Conservation (phyloP, 2,797 vertebrate genomes). For the Apodemus agrarius region DNA sequence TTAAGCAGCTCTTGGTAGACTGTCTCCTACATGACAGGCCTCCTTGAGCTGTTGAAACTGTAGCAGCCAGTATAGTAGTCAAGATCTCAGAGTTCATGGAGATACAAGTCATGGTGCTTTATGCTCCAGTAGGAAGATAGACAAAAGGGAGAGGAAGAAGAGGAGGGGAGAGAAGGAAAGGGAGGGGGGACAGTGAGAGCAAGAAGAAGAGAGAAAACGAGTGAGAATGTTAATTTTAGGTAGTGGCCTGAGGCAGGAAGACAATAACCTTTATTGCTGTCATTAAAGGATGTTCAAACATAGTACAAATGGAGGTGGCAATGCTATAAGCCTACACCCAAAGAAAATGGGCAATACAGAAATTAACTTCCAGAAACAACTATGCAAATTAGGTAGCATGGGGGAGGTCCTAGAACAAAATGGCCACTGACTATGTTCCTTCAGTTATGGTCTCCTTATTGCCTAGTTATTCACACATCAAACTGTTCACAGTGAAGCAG, state of each 20-base stretch:
- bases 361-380: not conserved
- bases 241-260: not conserved
- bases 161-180: rapidly evolving
- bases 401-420: no score
- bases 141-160: not conserved
- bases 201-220: not conserved
- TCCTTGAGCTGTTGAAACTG: not conserved
- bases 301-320: not conserved
- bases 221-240: not conserved
- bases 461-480: not conserved
- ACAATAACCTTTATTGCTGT: not conserved
- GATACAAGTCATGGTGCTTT: not conserved
- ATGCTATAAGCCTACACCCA: not conserved
- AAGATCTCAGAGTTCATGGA: not conserved
- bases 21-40: not conserved
- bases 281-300: not conserved
- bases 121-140: not conserved
- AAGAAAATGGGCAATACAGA: not conserved
- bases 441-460: not conserved
- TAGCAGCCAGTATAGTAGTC: not conserved
- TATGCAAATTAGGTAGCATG: not conserved
- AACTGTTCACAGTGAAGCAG: not conserved
- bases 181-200: not conserved
- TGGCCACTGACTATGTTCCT: not conserved
- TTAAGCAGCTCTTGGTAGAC: not conserved